Percentiles rank a stretch among this genome's conserved stretches.
These are phyloP conservation scores for Chorisops tibialis DNA, from an alignment of 2,888 invertebrate species.

Conservation along the genomic window DNA sequence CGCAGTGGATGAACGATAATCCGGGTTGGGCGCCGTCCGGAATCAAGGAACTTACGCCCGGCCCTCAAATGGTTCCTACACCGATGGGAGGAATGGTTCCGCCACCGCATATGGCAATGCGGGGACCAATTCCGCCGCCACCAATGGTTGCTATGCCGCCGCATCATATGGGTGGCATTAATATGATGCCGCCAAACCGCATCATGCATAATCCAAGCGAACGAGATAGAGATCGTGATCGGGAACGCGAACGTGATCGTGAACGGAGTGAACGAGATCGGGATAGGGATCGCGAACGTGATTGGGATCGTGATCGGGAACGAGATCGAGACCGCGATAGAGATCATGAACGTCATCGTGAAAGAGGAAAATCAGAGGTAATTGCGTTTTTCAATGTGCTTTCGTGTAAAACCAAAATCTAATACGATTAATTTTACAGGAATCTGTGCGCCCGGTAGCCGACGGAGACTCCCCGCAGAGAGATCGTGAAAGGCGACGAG, in stretches of 20 bases:
- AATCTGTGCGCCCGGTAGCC: constrained; percentile 20
- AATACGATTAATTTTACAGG: constrained; percentile 19
- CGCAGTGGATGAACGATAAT: constrained; percentile 63
- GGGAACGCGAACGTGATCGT: constrained; percentile 45
- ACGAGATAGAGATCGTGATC: constrained; percentile 12
- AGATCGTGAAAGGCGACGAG: constrained; percentile 42
- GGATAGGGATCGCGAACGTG: constrained; percentile 54
- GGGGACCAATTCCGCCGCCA: constrained; percentile 38
- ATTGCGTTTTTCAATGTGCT: not conserved
- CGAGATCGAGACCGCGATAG: constrained; percentile 27
- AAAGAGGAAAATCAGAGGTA: constrained; percentile 56
- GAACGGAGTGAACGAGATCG: constrained; percentile 49
- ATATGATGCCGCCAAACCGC: constrained; percentile 33
- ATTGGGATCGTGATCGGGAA: constrained; percentile 40
- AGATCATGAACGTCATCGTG: constrained; percentile 37
- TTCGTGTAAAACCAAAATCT: not conserved
- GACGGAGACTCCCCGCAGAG: constrained; percentile 22
- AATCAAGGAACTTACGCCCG: constrained; percentile 68
- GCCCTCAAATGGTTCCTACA: constrained; percentile 51
- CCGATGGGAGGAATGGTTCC: constrained; percentile 44
- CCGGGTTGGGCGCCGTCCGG: constrained; percentile 63
- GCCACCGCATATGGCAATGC: constrained; percentile 40
- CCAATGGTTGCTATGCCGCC: constrained; percentile 41
- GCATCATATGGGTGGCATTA: constrained; percentile 45
- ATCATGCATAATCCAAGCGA: constrained; percentile 39